A percentile compares a stretch with the other conserved stretches of the same genome.
phyloP scores from a whole-genome alignment of 1,140 invertebrate genomes.

The Anoplolepis gracilipes region DNA sequence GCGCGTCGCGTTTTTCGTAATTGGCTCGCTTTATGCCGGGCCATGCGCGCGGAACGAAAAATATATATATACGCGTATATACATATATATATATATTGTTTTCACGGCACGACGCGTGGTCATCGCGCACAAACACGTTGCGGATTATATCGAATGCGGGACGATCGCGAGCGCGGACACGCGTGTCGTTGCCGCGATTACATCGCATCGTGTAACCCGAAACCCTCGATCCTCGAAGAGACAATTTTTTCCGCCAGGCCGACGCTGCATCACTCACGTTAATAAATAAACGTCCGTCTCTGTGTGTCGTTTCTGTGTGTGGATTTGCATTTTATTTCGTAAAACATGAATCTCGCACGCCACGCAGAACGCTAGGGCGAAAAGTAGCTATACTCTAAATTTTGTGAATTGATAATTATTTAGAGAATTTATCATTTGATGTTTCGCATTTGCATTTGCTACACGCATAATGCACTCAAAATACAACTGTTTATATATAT shows the following conservation, averaged over 20 bases:
- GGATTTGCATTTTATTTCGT: slow-evolving; percentile 13
- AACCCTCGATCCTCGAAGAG: not conserved
- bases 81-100: slow-evolving; percentile 31
- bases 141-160: slow-evolving; percentile 52
- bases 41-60: slow-evolving; percentile 67
- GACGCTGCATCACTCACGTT: not conserved
- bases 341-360: not conserved
- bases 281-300: slow-evolving; percentile 26
- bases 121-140: slow-evolving; percentile 56
- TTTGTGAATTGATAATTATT: not conserved
- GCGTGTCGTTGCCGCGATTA: slow-evolving; percentile 51
- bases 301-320: not conserved
- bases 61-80: slow-evolving; percentile 11
- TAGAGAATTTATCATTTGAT: not conserved
- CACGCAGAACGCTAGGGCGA: not conserved
- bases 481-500: not conserved
- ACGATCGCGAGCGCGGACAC: slow-evolving; percentile 33
- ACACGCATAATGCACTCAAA: not conserved
- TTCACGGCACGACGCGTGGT: slow-evolving; percentile 66
- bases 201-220: slow-evolving; percentile 21
- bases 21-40: slow-evolving; percentile 68
- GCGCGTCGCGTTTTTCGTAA: slow-evolving; percentile 60
- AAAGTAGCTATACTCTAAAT: not conserved
- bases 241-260: not conserved
- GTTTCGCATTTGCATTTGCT: not conserved